Base-by-base conservation (phyloP, 2,888 invertebrate species). In the Mactromeris polynyma region DNA sequence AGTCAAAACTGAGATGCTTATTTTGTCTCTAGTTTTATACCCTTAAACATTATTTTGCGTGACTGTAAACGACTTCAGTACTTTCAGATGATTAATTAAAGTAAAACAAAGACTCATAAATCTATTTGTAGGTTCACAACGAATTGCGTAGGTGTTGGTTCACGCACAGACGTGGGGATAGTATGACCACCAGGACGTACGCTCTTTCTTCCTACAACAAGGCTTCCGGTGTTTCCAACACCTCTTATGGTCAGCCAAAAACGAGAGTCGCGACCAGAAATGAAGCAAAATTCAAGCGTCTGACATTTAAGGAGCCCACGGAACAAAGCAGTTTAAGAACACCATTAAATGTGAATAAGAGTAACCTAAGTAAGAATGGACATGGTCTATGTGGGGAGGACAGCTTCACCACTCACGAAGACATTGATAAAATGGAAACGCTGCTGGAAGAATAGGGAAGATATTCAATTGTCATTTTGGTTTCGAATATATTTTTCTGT, bases 61-160 rank as follows among this genome's bases (percentile, higher is more conserved):
- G 9, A 64, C 26, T 26, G 21, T 21, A 4, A 64, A 6, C 9
- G 58, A 9, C 11, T 9, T 26, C 7, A 26, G 26, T 26, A 1
- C 11, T 26, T 64, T 64, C 58, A 64, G 58, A 64, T 64, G 58
- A 64, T 64, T 64, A 64, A 64, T 64, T 64, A 64, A 64, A 64
- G 58, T 64, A 64, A 46, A 46, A 46, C 46, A 46, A 46, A 64
- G 58, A 64, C 58, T 11, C 26, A 64, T 26, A 64, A 64, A 64
- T 64, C 58, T 73, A 7, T 36, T 33, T n/a, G 26, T 36, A 90
- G 90, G 90, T 90, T 11, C 90, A 90, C 77, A 90, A 88, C 58
- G 90, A 90, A 73, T 42, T 90, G 17, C 90, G 90, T 6, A 80
- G 90, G 19, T 88, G 88, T 54, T 90, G 90, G 90, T 73, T 9